Base-by-base conservation (phyloP, 2,888 invertebrate species). In the Andrena minutula region DNA sequence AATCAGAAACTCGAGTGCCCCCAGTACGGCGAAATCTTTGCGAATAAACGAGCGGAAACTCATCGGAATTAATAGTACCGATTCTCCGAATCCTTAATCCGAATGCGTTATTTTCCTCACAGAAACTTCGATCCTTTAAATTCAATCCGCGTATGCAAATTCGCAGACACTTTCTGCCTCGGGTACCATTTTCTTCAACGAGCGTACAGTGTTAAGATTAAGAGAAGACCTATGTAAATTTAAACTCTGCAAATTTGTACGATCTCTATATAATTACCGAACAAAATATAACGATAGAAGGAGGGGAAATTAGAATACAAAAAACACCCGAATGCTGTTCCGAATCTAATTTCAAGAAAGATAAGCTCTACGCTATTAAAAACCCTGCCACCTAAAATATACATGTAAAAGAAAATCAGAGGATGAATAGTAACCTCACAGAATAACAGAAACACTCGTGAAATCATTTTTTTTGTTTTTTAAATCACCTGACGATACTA, bases 11-110 rank as follows among this genome's bases (percentile, higher is more conserved):
- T 8, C 47, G 12, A 26, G 7, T 41, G 28, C 28, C 7, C 7
- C 12, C 12, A 8, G 49, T 10, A 28, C 16, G 47, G 3, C 6
- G 12, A 56, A 56, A 23, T 56, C 10, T 56, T 23, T 1, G 20
- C 2, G 10, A 66, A 30, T 51, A 30, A 66, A 51, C n/a, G 66
- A 30, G 51, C n/a, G 23, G 20, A 20, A 66, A 63, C 23, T 63
- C 63, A 2, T 41, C 4, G 23, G 20, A 35, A 63, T 41, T 23
- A 56, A 64, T 47, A 47, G 16, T 49, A 8, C 20, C 12, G 47
- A 64, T 26, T 56, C 23, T 26, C 20, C 20, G 56, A 56, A 64
- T 47, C 26, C 26, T 20, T 23, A 56, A 56, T 10, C 53, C 10
- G 23, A 56, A 56, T 23, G 8, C 20, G 53, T 23, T 56, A 3